A percentile compares a stretch with the other conserved stretches of the same genome.
phyloP scores from a whole-genome alignment of 1,140 invertebrate species.

The Polyergus mexicanus region DNA sequence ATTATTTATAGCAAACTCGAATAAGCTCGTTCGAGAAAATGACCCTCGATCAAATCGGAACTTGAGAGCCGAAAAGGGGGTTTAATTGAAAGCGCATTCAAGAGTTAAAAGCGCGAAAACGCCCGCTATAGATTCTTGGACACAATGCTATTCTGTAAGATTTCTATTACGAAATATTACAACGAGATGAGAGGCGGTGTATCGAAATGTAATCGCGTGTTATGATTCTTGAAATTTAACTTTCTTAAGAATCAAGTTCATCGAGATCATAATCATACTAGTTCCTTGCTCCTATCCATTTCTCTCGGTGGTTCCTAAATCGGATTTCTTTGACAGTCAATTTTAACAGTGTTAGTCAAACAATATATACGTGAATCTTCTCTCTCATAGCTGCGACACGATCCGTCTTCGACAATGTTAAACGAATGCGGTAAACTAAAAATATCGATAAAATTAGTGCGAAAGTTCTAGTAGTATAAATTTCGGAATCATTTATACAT shows the following conservation, averaged over 20 bases:
- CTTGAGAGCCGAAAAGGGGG: conserved; percentile 8
- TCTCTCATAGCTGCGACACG: not conserved
- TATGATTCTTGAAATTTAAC: not conserved
- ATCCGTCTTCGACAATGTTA: conserved; percentile 2
- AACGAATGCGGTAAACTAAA: conserved; percentile 17
- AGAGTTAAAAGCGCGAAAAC: not conserved
- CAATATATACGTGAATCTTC: not conserved
- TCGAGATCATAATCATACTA: not conserved
- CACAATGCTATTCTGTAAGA: not conserved
- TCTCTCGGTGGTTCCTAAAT: conserved; percentile 8
- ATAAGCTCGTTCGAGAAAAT: conserved; percentile 1
- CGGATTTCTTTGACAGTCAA: not conserved
- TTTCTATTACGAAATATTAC: conserved; percentile 1
- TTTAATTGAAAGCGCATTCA: conserved; percentile 19
- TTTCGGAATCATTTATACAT: not conserved
- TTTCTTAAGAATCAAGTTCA: not conserved
- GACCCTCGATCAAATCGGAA: not conserved
- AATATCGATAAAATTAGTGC: conserved; percentile 1
- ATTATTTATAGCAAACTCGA: conserved; percentile 62
- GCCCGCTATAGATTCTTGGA: not conserved
- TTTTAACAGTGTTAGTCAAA: not conserved
- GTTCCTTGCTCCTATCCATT: not conserved
- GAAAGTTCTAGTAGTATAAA: conserved; percentile 8
- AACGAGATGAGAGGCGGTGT: not conserved
- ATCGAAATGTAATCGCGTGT: not conserved